Conservation (phyloP, 2,797 vertebrate genomes). For the Leptodactylus fallax region DNA sequence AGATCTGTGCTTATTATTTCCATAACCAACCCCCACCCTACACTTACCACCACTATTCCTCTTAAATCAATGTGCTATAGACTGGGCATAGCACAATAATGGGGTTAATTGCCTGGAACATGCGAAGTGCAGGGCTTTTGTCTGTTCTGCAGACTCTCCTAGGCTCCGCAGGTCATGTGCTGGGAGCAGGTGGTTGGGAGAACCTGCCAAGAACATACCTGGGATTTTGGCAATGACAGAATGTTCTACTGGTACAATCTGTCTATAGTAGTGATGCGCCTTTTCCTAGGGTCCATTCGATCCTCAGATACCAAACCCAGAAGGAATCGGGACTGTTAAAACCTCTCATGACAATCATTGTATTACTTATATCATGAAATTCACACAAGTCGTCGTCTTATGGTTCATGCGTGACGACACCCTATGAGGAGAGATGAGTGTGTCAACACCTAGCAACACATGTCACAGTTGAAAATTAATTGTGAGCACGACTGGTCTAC, state of each 20-base stretch:
- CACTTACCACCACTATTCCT: background rate
- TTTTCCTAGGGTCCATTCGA: background rate
- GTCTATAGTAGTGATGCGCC: background rate
- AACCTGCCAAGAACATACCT: conserved; percentile 49
- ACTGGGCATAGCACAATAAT: background rate
- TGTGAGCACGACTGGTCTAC: background rate
- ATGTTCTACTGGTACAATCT: conserved; percentile 15
- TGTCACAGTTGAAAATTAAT: conserved; percentile 43
- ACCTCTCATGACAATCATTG: background rate
- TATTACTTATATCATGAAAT: background rate
- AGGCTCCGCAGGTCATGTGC: conserved; percentile 10
- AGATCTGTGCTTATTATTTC: background rate
- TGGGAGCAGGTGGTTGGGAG: conserved; percentile 34
- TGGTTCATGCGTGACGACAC: background rate
- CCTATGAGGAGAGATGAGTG: background rate
- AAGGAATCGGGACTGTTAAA: background rate
- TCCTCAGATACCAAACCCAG: no score
- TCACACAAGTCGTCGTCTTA: background rate
- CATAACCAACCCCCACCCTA: background rate
- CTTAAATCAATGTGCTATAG: background rate
- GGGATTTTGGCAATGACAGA: conserved; percentile 5
- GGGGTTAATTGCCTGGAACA: conserved; percentile 2
- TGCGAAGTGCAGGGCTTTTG: background rate
- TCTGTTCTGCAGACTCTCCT: background rate
- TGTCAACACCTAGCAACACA: conserved; percentile 10